Evolutionary conservation across 2,797 vertebrate genomes (phyloP).

Genomic region (Neoniphon sammara): DNA sequence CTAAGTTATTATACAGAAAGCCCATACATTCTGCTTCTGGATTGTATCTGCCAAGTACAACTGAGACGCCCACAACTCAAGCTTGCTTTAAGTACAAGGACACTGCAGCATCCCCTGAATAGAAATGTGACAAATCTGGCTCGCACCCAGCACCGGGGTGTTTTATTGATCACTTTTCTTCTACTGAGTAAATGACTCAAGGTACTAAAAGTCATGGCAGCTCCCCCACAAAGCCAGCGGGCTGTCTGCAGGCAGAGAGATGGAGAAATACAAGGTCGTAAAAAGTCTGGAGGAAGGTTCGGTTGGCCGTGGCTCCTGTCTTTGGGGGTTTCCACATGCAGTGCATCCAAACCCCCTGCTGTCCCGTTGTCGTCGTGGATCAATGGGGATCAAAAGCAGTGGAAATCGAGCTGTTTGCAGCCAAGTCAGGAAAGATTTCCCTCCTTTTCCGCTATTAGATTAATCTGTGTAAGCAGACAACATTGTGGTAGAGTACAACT

Average conservation of each 20-base stretch:
- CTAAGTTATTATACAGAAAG: background rate
- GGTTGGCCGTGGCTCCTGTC: constrained; percentile 2
- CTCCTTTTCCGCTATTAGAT: background rate
- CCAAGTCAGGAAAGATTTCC: background rate
- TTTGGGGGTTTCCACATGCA: constrained; percentile 2
- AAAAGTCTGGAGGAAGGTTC: constrained; percentile 28
- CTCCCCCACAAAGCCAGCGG: constrained; percentile 23
- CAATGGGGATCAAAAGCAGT: too few species aligned
- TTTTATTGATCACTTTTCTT: constrained; percentile 46
- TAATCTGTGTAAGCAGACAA: background rate
- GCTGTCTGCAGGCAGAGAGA: constrained; percentile 34
- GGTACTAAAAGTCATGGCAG: constrained; percentile 41
- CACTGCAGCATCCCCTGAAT: constrained; percentile 28
- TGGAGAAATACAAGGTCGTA: constrained; percentile 45
- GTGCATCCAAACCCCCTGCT: too few species aligned
- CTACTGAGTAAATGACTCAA: constrained; percentile 26
- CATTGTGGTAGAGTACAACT: background rate
- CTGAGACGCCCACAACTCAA: background rate
- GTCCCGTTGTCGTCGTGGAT: too few species aligned
- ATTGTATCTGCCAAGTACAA: background rate
- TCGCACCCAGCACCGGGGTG: constrained; percentile 13
- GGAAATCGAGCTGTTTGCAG: too few species aligned
- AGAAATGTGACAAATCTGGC: constrained; percentile 35
- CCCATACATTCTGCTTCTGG: background rate
- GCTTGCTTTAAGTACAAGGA: constrained; percentile 26